phyloP scores from a whole-genome alignment of 2,113 vertebrate genomes.

The Ochotona princeps region DNA sequence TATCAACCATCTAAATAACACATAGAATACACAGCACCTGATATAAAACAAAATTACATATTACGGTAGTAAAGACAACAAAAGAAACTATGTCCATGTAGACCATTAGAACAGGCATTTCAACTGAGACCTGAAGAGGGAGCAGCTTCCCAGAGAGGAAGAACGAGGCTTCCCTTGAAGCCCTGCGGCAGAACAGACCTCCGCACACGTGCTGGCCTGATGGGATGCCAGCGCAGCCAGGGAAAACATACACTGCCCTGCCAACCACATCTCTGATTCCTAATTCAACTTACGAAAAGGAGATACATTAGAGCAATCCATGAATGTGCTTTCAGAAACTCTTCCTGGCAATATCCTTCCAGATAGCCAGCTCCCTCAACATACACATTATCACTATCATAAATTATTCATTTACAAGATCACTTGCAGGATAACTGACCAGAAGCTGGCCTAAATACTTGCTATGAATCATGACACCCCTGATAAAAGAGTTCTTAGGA shows the following conservation, averaged over 20 bases:
- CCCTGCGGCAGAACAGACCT: background rate
- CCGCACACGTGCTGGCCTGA: background rate
- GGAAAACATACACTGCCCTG: background rate
- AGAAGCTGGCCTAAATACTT: conserved; percentile 42
- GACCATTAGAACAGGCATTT: background rate
- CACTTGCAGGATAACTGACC: conserved; percentile 28
- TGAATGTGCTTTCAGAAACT: background rate
- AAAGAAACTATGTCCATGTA: background rate
- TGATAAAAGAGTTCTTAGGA: conserved; percentile 18
- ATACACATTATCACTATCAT: conserved; percentile 38
- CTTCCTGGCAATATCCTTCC: conserved; percentile 30
- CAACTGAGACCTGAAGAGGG: background rate
- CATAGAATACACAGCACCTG: background rate
- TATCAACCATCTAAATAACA: background rate
- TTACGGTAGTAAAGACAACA: background rate
- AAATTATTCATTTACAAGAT: conserved; percentile 59
- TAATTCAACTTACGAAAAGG: conserved; percentile 28
- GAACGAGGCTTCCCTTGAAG: background rate
- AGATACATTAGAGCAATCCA: conserved; percentile 24
- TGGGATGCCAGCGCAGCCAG: background rate
- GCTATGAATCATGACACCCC: conserved; percentile 40
- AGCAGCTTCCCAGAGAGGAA: background rate
- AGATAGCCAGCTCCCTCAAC: conserved; percentile 2
- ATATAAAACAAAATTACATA: conserved; percentile 1
- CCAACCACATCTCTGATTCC: background rate